Evolutionary conservation across 2,888 invertebrate species (phyloP).

Genomic region (Epinotia bilunana): DNA sequence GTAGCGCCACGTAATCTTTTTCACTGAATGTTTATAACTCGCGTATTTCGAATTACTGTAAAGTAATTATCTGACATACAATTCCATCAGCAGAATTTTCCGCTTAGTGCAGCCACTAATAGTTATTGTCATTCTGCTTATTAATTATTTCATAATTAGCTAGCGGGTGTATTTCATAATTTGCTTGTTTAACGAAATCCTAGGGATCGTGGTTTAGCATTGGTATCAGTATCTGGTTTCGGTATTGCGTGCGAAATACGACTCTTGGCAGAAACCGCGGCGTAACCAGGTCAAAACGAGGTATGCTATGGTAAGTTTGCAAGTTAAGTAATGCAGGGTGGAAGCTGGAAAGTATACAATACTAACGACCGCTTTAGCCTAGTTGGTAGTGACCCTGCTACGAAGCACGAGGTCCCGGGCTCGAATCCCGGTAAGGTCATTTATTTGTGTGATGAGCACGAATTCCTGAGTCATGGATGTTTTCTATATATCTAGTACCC

Average conservation of each 20-base stretch:
- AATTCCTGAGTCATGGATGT: no score
- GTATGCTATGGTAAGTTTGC: no score
- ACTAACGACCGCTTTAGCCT: no score
- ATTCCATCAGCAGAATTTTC: background rate
- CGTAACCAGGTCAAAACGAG: slow-evolving; percentile 25
- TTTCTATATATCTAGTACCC: no score
- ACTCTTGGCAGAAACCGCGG: slow-evolving; percentile 28
- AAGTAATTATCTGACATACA: background rate
- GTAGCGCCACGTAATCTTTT: no score
- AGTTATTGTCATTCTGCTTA: background rate
- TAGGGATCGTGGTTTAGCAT: slow-evolving; percentile 13
- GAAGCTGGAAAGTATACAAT: background rate
- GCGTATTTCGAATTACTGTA: no score
- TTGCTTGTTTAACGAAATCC: background rate
- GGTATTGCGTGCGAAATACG: slow-evolving; percentile 15
- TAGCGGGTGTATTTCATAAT: background rate
- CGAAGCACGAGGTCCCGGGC: no score
- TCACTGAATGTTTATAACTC: no score
- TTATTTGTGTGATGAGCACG: no score
- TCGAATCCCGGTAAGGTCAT: no score
- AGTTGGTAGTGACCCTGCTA: no score
- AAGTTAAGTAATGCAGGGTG: background rate
- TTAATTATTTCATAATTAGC: background rate
- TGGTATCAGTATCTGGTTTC: slow-evolving; percentile 28
- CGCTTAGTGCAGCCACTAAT: background rate